A percentile compares a stretch with the other conserved stretches of the same genome.
Evolutionary conservation across 1,140 invertebrate species (phyloP).

Genomic region (Vanessa tameamea): DNA sequence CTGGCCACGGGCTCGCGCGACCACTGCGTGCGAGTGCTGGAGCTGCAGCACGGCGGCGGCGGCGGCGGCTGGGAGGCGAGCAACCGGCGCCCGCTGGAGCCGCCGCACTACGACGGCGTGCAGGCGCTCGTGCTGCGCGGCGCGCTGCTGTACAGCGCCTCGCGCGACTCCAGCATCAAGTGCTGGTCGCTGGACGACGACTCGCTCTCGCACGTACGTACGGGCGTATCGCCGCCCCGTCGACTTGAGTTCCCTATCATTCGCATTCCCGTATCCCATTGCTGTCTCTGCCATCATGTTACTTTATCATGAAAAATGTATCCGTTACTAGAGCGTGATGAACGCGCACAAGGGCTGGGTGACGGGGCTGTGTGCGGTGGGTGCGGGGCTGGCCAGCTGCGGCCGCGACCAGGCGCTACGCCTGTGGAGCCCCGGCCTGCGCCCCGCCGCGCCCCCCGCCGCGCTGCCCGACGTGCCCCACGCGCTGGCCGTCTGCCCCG

Average conservation of each 20-base stretch:
- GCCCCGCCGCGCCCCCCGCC: slow-evolving; percentile 64
- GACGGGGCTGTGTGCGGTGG: slow-evolving; percentile 85
- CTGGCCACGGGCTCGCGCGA: slow-evolving; percentile 94
- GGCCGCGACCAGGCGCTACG: slow-evolving; percentile 88
- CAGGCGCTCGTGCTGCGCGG: slow-evolving; percentile 88
- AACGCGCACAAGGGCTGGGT: slow-evolving; percentile 96
- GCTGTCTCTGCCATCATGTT: no score
- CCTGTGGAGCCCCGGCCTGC: slow-evolving; percentile 78
- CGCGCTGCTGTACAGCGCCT: slow-evolving; percentile 89
- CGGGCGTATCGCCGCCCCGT: no score
- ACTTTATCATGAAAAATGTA: no score
- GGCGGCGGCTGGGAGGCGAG: slow-evolving; percentile 64
- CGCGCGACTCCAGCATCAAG: slow-evolving; percentile 93
- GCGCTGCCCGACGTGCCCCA: slow-evolving; percentile 52
- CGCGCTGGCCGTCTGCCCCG: slow-evolving; percentile 47
- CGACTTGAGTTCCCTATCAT: no score
- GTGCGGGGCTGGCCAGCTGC: slow-evolving; percentile 87
- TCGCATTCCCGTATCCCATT: no score
- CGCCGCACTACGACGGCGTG: slow-evolving; percentile 96
- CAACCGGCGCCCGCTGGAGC: slow-evolving; percentile 86
- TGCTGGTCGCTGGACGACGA: slow-evolving; percentile 89
- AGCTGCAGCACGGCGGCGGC: slow-evolving; percentile 52
- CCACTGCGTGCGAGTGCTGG: slow-evolving; percentile 85
- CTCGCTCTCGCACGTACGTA: slow-evolving; percentile 84
- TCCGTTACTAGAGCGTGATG: slow-evolving; percentile 85